These are phyloP conservation scores for Drosophila pseudoobscura DNA, from an alignment of 1,140 invertebrate genomes.

Conservation along the genomic window DNA sequence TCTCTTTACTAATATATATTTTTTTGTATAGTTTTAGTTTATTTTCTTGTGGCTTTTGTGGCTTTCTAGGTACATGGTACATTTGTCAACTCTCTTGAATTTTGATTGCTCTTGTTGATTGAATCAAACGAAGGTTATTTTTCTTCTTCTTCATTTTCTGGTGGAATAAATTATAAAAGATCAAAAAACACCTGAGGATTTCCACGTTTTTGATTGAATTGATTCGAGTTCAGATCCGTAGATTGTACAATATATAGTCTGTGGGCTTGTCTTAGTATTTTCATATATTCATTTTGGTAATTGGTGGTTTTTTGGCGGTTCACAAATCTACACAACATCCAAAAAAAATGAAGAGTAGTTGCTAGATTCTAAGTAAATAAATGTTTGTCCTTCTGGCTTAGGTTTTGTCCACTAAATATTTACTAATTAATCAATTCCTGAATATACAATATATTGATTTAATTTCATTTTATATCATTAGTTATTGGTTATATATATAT, in stretches of 20 bases:
- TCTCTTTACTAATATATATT: neutral
- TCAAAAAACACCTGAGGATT: slow-evolving; percentile 35
- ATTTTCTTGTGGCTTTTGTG: slow-evolving; percentile 4
- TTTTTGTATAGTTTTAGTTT: neutral
- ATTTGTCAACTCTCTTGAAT: slow-evolving; percentile 39
- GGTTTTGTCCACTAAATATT: slow-evolving; percentile 26
- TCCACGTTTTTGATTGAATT: slow-evolving; percentile 12
- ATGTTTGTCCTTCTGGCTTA: neutral
- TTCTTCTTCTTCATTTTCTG: no score
- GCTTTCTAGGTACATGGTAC: slow-evolving; percentile 34
- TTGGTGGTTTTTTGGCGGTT: slow-evolving; percentile 47
- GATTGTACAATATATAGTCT: slow-evolving; percentile 20
- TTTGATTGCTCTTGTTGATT: slow-evolving; percentile 23
- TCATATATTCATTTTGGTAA: neutral
- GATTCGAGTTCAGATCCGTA: neutral
- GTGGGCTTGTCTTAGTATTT: slow-evolving; percentile 24
- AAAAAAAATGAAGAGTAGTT: slow-evolving; percentile 30
- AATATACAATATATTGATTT: slow-evolving; percentile 57
- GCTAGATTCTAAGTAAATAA: slow-evolving; percentile 43
- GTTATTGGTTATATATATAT: slow-evolving; percentile 18
- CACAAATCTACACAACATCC: slow-evolving; percentile 37
- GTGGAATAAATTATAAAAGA: neutral
- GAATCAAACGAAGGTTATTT: neutral
- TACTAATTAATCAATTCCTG: slow-evolving; percentile 68
- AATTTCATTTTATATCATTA: slow-evolving; percentile 20